These are phyloP conservation scores for Lasioglossum malachurum DNA, from an alignment of 2,888 invertebrate genomes.

Conservation along the genomic window DNA sequence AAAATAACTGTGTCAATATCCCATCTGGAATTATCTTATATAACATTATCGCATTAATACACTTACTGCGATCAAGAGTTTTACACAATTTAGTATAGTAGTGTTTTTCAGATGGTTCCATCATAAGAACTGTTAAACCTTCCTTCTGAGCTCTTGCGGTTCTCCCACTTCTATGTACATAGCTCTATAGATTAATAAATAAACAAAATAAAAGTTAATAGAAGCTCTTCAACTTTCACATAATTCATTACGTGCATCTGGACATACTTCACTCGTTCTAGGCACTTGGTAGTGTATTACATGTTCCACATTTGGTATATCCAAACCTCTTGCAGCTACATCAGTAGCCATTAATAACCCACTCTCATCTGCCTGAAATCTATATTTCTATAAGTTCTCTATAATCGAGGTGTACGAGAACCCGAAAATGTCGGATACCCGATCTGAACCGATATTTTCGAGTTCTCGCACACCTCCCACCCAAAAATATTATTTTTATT, in stretches of 20 bases:
- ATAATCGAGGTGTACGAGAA: not conserved
- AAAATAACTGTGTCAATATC: conserved; percentile 36
- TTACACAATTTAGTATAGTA: conserved; percentile 92
- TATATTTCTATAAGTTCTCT: conserved; percentile 75
- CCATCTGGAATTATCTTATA: not conserved
- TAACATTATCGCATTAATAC: conserved; percentile 9
- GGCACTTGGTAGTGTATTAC: conserved; percentile 99
- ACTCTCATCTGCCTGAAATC: conserved; percentile 90
- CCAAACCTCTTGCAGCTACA: conserved; percentile 98
- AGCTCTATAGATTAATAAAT: conserved; percentile 87
- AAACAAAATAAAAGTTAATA: conserved; percentile 28
- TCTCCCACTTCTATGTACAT: conserved; percentile 98
- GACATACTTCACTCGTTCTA: conserved; percentile 92
- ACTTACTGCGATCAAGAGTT: conserved; percentile 93
- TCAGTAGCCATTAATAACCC: conserved; percentile 96
- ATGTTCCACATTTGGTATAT: conserved; percentile 97
- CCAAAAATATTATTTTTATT: not conserved
- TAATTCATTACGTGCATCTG: conserved; percentile 1
- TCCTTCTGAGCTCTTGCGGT: conserved; percentile 96
- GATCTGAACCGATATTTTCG: no score
- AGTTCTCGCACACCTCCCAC: not conserved
- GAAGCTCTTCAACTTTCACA: not conserved
- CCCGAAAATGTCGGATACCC: no score
- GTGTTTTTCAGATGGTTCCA: conserved; percentile 94
- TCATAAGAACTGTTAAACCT: conserved; percentile 96